Percentiles rank a stretch among this genome's conserved stretches.
These are phyloP conservation scores for Heterotis niloticus DNA, from an alignment of 2,113 vertebrate species.

Conservation along the genomic window DNA sequence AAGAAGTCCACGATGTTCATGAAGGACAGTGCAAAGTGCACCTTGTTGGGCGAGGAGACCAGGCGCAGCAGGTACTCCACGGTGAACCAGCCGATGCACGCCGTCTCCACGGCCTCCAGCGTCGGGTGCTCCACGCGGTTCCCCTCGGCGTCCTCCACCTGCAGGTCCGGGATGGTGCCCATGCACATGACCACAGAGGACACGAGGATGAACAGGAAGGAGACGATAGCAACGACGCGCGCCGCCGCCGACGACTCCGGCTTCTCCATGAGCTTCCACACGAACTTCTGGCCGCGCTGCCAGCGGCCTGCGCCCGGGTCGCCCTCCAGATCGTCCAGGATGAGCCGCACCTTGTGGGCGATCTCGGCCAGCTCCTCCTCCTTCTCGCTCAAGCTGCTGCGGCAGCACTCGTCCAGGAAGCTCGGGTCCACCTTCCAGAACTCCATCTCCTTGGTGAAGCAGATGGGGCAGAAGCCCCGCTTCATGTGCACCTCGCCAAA, in stretches of 20 bases:
- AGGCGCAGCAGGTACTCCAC: slow-evolving; percentile 85
- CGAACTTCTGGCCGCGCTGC: slow-evolving; percentile 76
- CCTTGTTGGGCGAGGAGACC: slow-evolving; percentile 81
- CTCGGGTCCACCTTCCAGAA: slow-evolving; percentile 94
- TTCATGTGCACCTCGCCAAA: slow-evolving; percentile 95
- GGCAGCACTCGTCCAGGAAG: slow-evolving; percentile 91
- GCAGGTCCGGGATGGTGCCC: slow-evolving; percentile 92
- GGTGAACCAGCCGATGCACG: slow-evolving; percentile 93
- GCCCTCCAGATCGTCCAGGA: slow-evolving; percentile 82
- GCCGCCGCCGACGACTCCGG: slow-evolving; percentile 84
- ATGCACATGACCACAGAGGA: slow-evolving; percentile 93
- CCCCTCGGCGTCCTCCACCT: slow-evolving; percentile 78
- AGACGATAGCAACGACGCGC: slow-evolving; percentile 79
- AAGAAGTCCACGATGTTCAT: slow-evolving; percentile 92
- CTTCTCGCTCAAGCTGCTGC: slow-evolving; percentile 85
- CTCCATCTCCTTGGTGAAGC: slow-evolving; percentile 95
- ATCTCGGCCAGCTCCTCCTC: slow-evolving; percentile 91
- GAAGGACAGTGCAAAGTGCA: slow-evolving; percentile 82
- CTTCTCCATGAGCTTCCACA: slow-evolving; percentile 95
- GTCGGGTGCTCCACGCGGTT: slow-evolving; percentile 83
- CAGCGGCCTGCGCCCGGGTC: slow-evolving; percentile 71
- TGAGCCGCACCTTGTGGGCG: slow-evolving; percentile 81
- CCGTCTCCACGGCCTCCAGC: slow-evolving; percentile 87
- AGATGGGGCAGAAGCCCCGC: slow-evolving; percentile 91
- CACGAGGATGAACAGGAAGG: slow-evolving; percentile 84